Conservation (phyloP, 2,797 vertebrate genomes). For the Phrynocephalus forsythii region DNA sequence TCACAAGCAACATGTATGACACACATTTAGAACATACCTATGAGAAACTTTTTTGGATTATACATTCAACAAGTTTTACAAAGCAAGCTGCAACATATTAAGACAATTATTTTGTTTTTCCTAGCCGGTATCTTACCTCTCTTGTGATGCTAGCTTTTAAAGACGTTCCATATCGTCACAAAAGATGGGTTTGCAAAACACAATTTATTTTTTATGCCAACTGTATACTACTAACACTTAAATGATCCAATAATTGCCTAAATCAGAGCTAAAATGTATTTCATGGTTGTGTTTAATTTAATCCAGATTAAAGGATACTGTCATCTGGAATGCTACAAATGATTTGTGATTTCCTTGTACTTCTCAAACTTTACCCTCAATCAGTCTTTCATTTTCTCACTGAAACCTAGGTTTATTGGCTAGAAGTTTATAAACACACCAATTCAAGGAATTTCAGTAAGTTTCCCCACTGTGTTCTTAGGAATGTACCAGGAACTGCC, state of each 20-base stretch:
- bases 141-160: slow-evolving; percentile 71
- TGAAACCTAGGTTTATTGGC: slow-evolving; percentile 62
- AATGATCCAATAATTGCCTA: slow-evolving; percentile 56
- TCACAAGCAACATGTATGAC: slow-evolving; percentile 41
- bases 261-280: slow-evolving; percentile 73
- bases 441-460: slow-evolving; percentile 67
- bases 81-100: slow-evolving; percentile 50
- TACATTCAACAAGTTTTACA: slow-evolving; percentile 59
- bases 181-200: slow-evolving; percentile 64
- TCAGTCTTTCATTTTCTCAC: slow-evolving; percentile 56
- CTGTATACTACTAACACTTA: slow-evolving; percentile 63
- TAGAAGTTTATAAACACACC: slow-evolving; percentile 65
- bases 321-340: slow-evolving; percentile 61
- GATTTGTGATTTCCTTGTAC: slow-evolving; percentile 58
- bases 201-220: slow-evolving; percentile 56
- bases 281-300: slow-evolving; percentile 71
- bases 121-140: slow-evolving; percentile 68
- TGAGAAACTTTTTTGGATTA: slow-evolving; percentile 42
- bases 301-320: slow-evolving; percentile 69
- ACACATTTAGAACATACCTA: slow-evolving; percentile 37
- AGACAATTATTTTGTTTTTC: slow-evolving; percentile 17
- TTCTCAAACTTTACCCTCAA: slow-evolving; percentile 74
- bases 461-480: slow-evolving; percentile 64
- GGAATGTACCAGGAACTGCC: slow-evolving; percentile 65
- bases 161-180: slow-evolving; percentile 66